phyloP scores from a whole-genome alignment of 2,797 vertebrate species.

The Diceros bicornis region DNA sequence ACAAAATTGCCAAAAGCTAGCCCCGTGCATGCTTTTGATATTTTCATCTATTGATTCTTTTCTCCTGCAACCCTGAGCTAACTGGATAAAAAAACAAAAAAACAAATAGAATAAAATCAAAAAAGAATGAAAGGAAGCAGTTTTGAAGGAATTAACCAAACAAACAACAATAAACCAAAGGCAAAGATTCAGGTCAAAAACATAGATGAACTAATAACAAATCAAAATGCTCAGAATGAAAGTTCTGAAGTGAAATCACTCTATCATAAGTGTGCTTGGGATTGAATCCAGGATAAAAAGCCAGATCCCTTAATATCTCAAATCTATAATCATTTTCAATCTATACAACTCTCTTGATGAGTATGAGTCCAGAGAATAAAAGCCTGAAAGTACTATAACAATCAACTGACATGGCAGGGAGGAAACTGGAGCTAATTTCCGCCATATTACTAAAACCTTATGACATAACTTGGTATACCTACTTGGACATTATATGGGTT shows the following conservation, averaged over 20 bases:
- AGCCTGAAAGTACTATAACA: not conserved
- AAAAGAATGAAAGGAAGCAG: constrained; percentile 35
- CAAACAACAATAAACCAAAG: constrained; percentile 13
- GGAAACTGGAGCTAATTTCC: not conserved
- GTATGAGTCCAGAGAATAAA: not conserved
- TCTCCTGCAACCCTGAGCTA: not conserved
- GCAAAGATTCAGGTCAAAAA: constrained; percentile 28
- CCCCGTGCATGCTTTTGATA: not conserved
- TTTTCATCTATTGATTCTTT: constrained; percentile 56
- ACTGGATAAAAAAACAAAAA: not conserved
- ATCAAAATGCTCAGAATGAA: constrained; percentile 39
- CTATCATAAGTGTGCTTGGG: not conserved
- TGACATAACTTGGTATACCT: not conserved
- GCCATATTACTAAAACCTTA: not conserved
- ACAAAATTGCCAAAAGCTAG: not conserved
- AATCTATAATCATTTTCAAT: not conserved
- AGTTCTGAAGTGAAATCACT: constrained; percentile 4
- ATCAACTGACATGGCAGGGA: not conserved
- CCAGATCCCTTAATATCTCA: constrained; percentile 18
- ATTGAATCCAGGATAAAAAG: constrained; percentile 13
- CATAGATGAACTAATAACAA: not conserved
- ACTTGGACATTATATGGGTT: not conserved
- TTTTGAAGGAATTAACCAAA: constrained; percentile 53
- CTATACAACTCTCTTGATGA: not conserved
- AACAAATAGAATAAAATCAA: not conserved